Evolutionary conservation across 2,797 vertebrate species (phyloP).

Genomic region (Dendrocincla tyrannina): DNA sequence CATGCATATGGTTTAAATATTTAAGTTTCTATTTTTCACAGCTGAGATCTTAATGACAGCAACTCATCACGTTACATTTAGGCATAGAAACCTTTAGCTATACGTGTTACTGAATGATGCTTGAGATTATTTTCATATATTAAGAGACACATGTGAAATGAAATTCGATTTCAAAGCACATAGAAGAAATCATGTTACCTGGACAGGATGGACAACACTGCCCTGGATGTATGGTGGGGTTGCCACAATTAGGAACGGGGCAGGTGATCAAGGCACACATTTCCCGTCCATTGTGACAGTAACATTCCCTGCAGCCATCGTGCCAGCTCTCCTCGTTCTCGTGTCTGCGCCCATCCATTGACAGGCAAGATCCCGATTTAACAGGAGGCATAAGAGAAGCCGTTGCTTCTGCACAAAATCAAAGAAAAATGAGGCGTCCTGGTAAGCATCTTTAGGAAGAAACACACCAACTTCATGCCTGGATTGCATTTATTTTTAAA

Average conservation of each 20-base stretch:
- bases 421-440: not conserved
- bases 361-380: conserved; percentile 84
- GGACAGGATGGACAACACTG: conserved; percentile 88
- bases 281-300: conserved; percentile 85
- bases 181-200: conserved; percentile 67
- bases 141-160: not conserved
- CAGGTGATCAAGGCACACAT: conserved; percentile 92
- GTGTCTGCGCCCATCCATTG: conserved; percentile 87
- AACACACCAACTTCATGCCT: not conserved
- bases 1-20: not conserved
- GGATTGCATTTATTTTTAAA: not conserved
- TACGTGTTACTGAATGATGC: not conserved
- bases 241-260: conserved; percentile 84
- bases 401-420: conserved; percentile 70
- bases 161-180: not conserved
- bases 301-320: conserved; percentile 90
- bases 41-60: not conserved
- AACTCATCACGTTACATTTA: not conserved
- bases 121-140: not conserved
- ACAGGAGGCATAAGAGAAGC: conserved; percentile 77
- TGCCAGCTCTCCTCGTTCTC: conserved; percentile 89
- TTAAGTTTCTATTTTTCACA: not conserved
- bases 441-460: not conserved
- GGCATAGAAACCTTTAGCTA: not conserved
- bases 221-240: conserved; percentile 83